Evolutionary conservation across 2,797 vertebrate species (phyloP).

Genomic region (Mus minutoides): DNA sequence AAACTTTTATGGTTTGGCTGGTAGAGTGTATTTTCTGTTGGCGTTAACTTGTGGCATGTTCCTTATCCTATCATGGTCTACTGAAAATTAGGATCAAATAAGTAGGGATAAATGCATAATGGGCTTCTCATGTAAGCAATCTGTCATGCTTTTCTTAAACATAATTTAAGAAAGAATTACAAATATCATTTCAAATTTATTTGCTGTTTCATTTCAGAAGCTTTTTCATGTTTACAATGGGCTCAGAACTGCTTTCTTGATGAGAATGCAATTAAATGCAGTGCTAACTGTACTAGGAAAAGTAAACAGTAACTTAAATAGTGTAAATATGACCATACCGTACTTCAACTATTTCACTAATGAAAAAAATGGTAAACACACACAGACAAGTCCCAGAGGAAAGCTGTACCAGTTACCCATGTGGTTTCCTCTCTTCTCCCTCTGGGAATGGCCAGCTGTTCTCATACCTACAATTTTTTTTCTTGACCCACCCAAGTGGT

Average conservation of each 20-base stretch:
- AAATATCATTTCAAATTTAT: constrained; percentile 54
- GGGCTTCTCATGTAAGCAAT: constrained; percentile 20
- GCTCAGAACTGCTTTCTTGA: constrained; percentile 28
- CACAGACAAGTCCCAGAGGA: neutral
- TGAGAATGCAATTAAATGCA: neutral
- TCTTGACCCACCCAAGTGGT: neutral
- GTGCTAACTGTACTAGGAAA: neutral
- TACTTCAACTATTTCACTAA: constrained; percentile 25
- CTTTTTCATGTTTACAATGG: constrained; percentile 46
- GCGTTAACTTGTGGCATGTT: constrained; percentile 32
- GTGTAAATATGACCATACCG: neutral
- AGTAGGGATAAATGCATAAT: constrained; percentile 35
- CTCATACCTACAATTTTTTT: neutral
- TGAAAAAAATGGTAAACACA: constrained; percentile 50
- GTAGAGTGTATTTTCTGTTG: neutral
- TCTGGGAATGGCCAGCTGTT: neutral
- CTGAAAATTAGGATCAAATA: constrained; percentile 20
- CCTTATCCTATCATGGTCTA: neutral
- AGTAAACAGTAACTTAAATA: constrained; percentile 29
- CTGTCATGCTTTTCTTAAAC: constrained; percentile 32
- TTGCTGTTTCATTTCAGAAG: constrained; percentile 17
- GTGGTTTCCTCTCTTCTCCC: neutral
- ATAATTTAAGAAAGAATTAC: constrained; percentile 53
- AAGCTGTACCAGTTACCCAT: neutral
- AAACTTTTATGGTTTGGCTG: neutral